Evolutionary conservation across 2,797 vertebrate genomes (phyloP).

Genomic region (Coluber constrictor): DNA sequence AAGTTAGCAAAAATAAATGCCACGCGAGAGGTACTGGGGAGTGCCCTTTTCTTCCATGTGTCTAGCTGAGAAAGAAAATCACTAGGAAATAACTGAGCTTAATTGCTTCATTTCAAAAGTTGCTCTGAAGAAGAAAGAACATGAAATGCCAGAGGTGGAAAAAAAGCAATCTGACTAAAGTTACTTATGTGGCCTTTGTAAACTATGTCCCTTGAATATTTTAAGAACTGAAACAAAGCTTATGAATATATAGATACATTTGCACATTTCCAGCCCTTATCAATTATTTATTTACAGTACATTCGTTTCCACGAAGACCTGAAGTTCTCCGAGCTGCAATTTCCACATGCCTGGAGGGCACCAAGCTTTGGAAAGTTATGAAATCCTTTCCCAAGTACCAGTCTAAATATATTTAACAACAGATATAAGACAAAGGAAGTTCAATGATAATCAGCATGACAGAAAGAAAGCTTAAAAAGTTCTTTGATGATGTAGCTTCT

Average conservation of each 20-base stretch:
- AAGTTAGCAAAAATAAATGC: slow-evolving; percentile 61
- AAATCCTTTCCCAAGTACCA: background rate
- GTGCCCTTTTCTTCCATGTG: slow-evolving; percentile 33
- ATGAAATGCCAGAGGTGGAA: slow-evolving; percentile 43
- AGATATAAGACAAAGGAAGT: background rate
- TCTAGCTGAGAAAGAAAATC: slow-evolving; percentile 39
- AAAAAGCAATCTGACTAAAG: background rate
- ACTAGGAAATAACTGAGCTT: slow-evolving; percentile 50
- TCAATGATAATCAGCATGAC: background rate
- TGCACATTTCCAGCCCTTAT: background rate
- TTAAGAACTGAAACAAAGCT: background rate
- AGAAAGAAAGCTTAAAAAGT: background rate
- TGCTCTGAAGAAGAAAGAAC: slow-evolving; percentile 43
- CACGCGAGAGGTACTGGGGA: slow-evolving; percentile 18
- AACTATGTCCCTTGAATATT: background rate
- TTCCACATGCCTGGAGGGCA: background rate
- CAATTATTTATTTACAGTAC: background rate
- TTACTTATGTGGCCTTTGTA: background rate
- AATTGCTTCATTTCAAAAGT: slow-evolving; percentile 61
- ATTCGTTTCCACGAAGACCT: background rate
- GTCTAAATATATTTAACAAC: background rate
- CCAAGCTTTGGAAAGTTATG: background rate
- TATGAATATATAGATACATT: background rate
- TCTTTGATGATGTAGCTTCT: background rate
- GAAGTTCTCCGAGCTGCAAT: background rate